Evolutionary conservation across 1,140 invertebrate species (phyloP).

Genomic region (Homarus americanus): DNA sequence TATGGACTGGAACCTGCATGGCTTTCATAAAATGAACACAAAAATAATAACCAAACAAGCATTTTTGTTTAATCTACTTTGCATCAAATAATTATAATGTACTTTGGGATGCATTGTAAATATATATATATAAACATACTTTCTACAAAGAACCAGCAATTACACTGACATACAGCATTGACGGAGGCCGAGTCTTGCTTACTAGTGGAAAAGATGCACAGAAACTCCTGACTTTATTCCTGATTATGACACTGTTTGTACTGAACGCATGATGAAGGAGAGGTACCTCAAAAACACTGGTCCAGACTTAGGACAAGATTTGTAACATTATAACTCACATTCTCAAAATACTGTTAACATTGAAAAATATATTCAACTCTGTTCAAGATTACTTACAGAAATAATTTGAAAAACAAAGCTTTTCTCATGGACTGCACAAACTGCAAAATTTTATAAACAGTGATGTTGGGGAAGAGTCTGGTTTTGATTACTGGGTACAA

Average conservation of each 20-base stretch:
- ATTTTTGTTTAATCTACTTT: conserved; percentile 34
- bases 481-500: not conserved
- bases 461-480: not conserved
- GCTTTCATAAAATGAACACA: conserved; percentile 68
- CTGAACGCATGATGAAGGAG: conserved; percentile 64
- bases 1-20: conserved; percentile 73
- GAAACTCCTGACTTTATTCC: conserved; percentile 70
- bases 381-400: not conserved
- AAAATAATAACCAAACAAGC: conserved; percentile 32
- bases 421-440: not conserved
- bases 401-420: not conserved
- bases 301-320: not conserved
- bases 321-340: not conserved
- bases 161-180: conserved; percentile 72
- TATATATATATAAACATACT: conserved; percentile 56
- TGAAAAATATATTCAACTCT: not conserved
- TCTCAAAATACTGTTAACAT: not conserved
- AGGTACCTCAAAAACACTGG: not conserved
- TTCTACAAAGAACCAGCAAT: conserved; percentile 70
- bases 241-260: conserved; percentile 72
- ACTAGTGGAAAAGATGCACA: conserved; percentile 63
- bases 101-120: conserved; percentile 63
- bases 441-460: not conserved
- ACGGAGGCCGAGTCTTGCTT: conserved; percentile 65
- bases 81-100: conserved; percentile 64